phyloP scores from a whole-genome alignment of 2,888 invertebrate species.

The Omphaloscelis lunosa region DNA sequence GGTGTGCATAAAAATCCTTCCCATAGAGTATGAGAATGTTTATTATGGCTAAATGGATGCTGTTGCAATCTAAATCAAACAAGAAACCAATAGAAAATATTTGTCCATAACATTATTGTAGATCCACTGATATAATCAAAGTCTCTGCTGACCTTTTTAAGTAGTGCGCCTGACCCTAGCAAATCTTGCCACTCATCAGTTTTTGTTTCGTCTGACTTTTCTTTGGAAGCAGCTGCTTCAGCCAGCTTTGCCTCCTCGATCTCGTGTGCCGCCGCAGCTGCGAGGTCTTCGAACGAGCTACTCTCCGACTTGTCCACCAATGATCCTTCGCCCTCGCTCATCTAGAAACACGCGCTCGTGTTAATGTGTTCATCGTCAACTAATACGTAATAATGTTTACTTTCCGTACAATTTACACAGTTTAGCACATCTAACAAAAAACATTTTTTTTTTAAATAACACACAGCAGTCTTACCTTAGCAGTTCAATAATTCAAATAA shows the following conservation, averaged over 20 bases:
- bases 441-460: slow-evolving; percentile 18
- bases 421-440: slow-evolving; percentile 29
- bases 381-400: slow-evolving; percentile 79
- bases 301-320: slow-evolving; percentile 91
- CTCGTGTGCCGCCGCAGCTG: slow-evolving; percentile 90
- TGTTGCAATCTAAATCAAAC: neutral
- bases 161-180: slow-evolving; percentile 94
- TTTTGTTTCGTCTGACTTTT: slow-evolving; percentile 77
- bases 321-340: slow-evolving; percentile 85
- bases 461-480: slow-evolving; percentile 69
- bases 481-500: slow-evolving; percentile 41
- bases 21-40: neutral
- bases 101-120: slow-evolving; percentile 6
- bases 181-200: slow-evolving; percentile 93
- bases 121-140: slow-evolving; percentile 18
- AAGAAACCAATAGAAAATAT: slow-evolving; percentile 1
- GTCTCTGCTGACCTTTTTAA: slow-evolving; percentile 87
- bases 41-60: neutral
- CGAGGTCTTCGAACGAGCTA: slow-evolving; percentile 92
- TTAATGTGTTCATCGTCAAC: slow-evolving; percentile 70
- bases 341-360: slow-evolving; percentile 80
- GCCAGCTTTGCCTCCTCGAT: slow-evolving; percentile 88
- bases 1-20: neutral
- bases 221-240: slow-evolving; percentile 81
- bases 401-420: slow-evolving; percentile 41